Base-by-base conservation (phyloP, 2,113 vertebrate genomes). In the Octodon degus region DNA sequence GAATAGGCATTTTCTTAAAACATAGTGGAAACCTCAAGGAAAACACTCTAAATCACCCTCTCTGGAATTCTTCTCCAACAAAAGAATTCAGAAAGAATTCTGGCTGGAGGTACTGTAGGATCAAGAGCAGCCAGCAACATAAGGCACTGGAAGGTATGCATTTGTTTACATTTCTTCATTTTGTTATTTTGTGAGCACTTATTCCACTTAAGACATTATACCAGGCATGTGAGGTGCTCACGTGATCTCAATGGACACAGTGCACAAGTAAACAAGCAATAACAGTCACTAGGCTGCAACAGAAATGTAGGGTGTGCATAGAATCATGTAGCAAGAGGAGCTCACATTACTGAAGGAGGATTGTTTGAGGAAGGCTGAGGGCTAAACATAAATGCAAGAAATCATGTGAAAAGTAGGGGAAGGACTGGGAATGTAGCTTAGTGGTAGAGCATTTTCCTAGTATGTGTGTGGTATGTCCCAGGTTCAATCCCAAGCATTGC, bases 1-100 rank as follows among this genome's bases (percentile, higher is more conserved):
- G 97, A 97, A 97, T 97, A 97, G 94, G 94, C 89, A 94, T 97
- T 97, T 98, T 97, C 97, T 98, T 97, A 97, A 97, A 97, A 95
- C 96, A 96, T 96, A 95, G 94, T 90, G 92, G 92, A 97, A 47
- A 67, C 79, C 90, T 96, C 92, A 95, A 95, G 89, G 96, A 89
- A 91, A 94, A 85, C 72, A 79, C 79, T 90, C 80, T 97, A 97
- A 97, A 98, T 97, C 97, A 97, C 53, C 27, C 17, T 16, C 34
- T 27, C 11, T 63, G 82, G 55, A 47, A 94, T 94, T 96, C 74
- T 94, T 80, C 89, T 40, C 16, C 53, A 96, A 94, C 79, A 81
- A 77, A 95, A 95, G 62, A 83, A 90, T 90, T 95, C 86, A 82
- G 70, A 14, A 96, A 80, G 32, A 72, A 86, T 37, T 82, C 67